phyloP scores from a whole-genome alignment of 2,113 vertebrate genomes.

The Oncorhynchus nerka region DNA sequence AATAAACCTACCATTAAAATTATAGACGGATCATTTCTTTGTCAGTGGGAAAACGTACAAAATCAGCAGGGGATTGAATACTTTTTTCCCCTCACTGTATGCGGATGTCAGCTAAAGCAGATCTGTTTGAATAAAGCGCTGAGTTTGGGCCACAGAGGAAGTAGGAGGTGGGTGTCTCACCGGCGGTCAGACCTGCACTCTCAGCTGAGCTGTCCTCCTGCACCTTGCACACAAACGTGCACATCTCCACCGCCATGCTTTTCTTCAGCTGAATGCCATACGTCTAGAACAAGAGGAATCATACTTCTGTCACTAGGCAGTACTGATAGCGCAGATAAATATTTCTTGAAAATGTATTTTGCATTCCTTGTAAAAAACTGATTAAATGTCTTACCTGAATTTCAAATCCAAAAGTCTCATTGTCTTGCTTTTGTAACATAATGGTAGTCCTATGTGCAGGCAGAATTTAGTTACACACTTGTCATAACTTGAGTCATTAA shows the following conservation, averaged over 20 bases:
- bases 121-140: neutral
- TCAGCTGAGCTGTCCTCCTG: constrained; percentile 84
- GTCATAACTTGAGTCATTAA: neutral
- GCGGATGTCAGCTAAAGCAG: too few relatives aligned
- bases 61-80: too few relatives aligned
- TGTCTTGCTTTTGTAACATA: constrained; percentile 84
- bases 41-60: too few relatives aligned
- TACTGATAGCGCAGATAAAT: neutral
- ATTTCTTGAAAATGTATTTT: neutral
- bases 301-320: neutral
- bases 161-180: constrained; percentile 69
- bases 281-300: constrained; percentile 72
- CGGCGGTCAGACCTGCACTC: constrained; percentile 82
- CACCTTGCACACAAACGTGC: constrained; percentile 82
- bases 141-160: neutral
- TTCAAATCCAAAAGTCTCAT: constrained; percentile 92
- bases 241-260: constrained; percentile 71
- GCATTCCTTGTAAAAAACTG: neutral
- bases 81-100: too few relatives aligned
- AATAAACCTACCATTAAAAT: too few relatives aligned
- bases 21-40: too few relatives aligned
- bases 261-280: constrained; percentile 73
- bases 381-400: constrained; percentile 81
- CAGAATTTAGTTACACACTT: constrained; percentile 2
- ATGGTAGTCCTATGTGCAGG: constrained; percentile 55